A percentile compares a stretch with the other conserved stretches of the same genome.
Conservation (phyloP, 2,113 vertebrate species). For the Alligator sinensis region DNA sequence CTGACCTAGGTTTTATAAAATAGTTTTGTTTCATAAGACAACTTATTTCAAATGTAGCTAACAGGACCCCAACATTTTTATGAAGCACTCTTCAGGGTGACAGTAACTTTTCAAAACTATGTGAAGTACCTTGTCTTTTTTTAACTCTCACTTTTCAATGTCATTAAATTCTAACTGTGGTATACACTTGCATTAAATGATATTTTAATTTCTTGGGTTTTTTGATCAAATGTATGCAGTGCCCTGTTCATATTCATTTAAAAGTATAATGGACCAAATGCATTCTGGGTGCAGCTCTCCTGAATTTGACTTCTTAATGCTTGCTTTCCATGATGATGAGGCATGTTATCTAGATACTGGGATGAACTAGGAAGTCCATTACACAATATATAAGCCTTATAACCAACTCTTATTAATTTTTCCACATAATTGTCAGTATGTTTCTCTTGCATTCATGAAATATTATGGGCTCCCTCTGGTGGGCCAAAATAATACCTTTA, state of each 20-base stretch:
- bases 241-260: not conserved
- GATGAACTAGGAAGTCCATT: not conserved
- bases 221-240: not conserved
- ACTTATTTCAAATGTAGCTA: not conserved
- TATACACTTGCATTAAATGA: not conserved
- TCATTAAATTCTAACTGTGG: fast-evolving
- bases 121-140: not conserved
- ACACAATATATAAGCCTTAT: not conserved
- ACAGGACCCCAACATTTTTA: not conserved
- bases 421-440: not conserved
- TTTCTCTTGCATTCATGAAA: conserved; percentile 32
- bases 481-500: conserved; percentile 56
- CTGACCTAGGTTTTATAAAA: fast-evolving
- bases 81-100: not conserved
- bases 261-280: not conserved
- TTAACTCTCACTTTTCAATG: not conserved
- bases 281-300: conserved; percentile 4
- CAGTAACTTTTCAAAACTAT: not conserved
- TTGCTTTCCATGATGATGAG: not conserved
- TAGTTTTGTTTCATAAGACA: not conserved
- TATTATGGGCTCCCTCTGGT: conserved; percentile 74
- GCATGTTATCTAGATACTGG: not conserved
- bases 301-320: conserved; percentile 16
- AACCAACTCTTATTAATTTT: not conserved
- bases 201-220: not conserved